phyloP scores from a whole-genome alignment of 1,140 invertebrate genomes.

The Saccostrea cuccullata region DNA sequence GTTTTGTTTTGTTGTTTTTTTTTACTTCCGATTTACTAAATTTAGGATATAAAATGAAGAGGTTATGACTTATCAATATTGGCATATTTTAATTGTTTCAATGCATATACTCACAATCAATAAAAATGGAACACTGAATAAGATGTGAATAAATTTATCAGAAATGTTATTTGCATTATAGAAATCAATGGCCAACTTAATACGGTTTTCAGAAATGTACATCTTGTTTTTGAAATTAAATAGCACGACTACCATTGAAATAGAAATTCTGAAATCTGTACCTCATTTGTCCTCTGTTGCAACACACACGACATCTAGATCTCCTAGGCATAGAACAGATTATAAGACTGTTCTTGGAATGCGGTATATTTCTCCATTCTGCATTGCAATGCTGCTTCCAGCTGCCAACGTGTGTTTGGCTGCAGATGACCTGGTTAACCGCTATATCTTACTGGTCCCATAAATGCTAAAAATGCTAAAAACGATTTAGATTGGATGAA shows the following conservation, averaged over 20 bases:
- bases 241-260: slow-evolving; percentile 16
- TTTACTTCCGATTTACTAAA: too few relatives aligned
- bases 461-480: neutral
- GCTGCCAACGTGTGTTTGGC: slow-evolving; percentile 4
- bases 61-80: too few relatives aligned
- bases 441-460: slow-evolving; percentile 3
- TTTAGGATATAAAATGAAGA: too few relatives aligned
- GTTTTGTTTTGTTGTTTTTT: too few relatives aligned
- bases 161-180: too few relatives aligned
- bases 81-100: too few relatives aligned
- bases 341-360: neutral
- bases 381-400: slow-evolving; percentile 21
- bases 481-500: neutral
- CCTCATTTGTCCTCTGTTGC: neutral
- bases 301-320: neutral
- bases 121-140: too few relatives aligned
- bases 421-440: neutral
- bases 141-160: too few relatives aligned
- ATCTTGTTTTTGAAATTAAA: too few relatives aligned
- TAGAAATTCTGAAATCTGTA: neutral
- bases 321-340: neutral
- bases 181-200: too few relatives aligned
- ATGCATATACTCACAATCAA: too few relatives aligned
- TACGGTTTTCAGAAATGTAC: too few relatives aligned
- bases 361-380: slow-evolving; percentile 35